phyloP scores from a whole-genome alignment of 2,113 vertebrate species.

The Laterallus jamaicensis region DNA sequence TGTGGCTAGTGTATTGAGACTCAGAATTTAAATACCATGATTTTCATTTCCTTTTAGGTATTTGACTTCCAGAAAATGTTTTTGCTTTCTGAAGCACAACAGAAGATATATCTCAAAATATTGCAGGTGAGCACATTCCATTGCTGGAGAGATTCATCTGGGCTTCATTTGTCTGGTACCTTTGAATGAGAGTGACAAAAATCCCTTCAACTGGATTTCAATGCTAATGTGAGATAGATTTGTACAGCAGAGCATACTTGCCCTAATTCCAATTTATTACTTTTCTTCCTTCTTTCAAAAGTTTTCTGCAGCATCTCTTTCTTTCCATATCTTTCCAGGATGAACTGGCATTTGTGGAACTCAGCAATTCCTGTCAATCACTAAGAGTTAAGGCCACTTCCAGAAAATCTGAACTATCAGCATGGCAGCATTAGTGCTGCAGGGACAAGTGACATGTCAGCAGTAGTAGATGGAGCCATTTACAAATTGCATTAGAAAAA shows the following conservation, averaged over 20 bases:
- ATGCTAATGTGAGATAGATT: not conserved
- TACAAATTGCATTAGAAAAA: slow-evolving; percentile 45
- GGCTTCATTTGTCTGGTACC: not conserved
- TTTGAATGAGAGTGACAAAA: not conserved
- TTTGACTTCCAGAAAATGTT: not conserved
- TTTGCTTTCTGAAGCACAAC: not conserved
- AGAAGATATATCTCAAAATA: not conserved
- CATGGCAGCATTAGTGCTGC: slow-evolving; percentile 27
- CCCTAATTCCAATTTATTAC: not conserved
- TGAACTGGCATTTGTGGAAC: slow-evolving; percentile 16
- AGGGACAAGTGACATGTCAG: slow-evolving; percentile 29
- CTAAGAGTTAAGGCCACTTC: slow-evolving; percentile 15
- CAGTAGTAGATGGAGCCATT: slow-evolving; percentile 26
- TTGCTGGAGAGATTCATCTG: not conserved
- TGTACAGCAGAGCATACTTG: not conserved
- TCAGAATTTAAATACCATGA: not conserved
- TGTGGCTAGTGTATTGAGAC: not conserved
- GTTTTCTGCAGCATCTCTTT: not conserved
- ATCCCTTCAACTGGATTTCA: not conserved
- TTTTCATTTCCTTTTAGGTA: not conserved
- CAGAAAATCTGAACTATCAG: slow-evolving; percentile 46
- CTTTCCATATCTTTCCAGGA: not conserved
- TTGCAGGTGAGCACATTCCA: not conserved
- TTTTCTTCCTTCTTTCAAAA: not conserved
- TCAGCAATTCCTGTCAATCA: slow-evolving; percentile 28